These are phyloP conservation scores for Echeneis naucrates DNA, from an alignment of 2,797 vertebrate species.

Conservation along the genomic window DNA sequence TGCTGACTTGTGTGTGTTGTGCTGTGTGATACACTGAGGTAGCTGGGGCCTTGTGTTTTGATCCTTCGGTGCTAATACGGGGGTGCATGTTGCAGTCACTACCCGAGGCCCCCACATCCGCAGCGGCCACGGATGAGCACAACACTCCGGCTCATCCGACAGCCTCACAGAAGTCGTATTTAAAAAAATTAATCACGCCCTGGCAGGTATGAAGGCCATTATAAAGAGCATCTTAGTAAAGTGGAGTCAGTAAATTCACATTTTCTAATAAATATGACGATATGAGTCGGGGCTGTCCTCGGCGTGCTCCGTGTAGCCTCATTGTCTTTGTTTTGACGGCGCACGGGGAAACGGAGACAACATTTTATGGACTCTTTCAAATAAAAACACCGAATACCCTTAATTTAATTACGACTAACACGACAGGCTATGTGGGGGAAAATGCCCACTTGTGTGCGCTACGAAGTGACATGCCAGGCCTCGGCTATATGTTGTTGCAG, in stretches of 20 bases:
- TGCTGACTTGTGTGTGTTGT: not conserved
- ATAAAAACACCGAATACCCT: not conserved
- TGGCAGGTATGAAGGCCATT: rapidly evolving
- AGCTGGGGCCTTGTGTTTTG: slow-evolving; percentile 36
- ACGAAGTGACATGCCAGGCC: not conserved
- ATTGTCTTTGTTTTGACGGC: slow-evolving; percentile 82
- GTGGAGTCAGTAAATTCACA: not conserved
- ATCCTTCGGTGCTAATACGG: slow-evolving; percentile 43
- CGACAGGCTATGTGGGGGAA: not conserved
- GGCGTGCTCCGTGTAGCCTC: slow-evolving; percentile 60
- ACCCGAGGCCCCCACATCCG: slow-evolving; percentile 61
- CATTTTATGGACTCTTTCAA: slow-evolving; percentile 34
- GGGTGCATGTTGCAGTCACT: slow-evolving; percentile 59
- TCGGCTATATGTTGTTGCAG: not conserved
- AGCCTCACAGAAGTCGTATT: slow-evolving; percentile 7
- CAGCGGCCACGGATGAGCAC: slow-evolving; percentile 60
- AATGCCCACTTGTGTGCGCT: not conserved
- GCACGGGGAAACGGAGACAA: slow-evolving; percentile 57
- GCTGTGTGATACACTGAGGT: not conserved
- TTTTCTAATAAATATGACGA: not conserved
- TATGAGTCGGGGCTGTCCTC: slow-evolving; percentile 42
- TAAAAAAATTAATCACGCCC: not conserved
- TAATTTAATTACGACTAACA: slow-evolving; percentile 2
- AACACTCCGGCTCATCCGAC: slow-evolving; percentile 40
- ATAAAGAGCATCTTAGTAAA: not conserved